Percentiles rank a stretch among this genome's conserved stretches.
Evolutionary conservation across 2,113 vertebrate genomes (phyloP).

Genomic region (Perca schrenkii): DNA sequence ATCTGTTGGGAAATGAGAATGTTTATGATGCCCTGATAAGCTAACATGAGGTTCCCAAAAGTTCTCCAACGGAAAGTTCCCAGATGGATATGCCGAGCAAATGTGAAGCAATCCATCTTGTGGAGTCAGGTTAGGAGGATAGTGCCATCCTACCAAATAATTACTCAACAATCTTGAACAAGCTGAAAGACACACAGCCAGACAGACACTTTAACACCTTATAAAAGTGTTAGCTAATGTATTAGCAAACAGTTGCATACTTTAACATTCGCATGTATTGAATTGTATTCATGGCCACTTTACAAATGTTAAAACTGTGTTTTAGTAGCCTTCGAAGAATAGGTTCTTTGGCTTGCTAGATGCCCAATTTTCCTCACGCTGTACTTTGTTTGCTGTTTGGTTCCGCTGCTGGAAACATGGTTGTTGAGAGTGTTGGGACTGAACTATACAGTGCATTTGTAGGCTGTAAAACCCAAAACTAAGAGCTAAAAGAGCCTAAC

Average conservation of each 20-base stretch:
- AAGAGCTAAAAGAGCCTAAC: not conserved
- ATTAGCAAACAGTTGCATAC: not conserved
- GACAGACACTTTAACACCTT: not conserved
- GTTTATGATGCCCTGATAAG: constrained; percentile 59
- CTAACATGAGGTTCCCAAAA: constrained; percentile 57
- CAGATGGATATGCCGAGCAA: no score
- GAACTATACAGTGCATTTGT: no score
- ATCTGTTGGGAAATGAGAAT: constrained; percentile 41
- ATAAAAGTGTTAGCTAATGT: not conserved
- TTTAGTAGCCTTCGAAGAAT: not conserved
- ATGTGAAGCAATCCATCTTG: no score
- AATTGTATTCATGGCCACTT: not conserved
- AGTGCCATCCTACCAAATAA: not conserved
- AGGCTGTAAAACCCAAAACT: not conserved
- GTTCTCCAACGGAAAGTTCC: no score
- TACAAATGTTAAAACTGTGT: not conserved
- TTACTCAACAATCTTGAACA: no score
- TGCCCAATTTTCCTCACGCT: not conserved
- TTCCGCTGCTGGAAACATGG: not conserved
- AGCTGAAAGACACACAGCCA: not conserved
- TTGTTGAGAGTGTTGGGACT: not conserved
- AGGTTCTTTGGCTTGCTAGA: not conserved
- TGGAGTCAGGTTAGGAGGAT: not conserved
- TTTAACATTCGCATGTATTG: not conserved
- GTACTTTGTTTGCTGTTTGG: not conserved